Evolutionary conservation across 2,113 vertebrate genomes (phyloP).

Genomic region (Pheucticus melanocephalus): DNA sequence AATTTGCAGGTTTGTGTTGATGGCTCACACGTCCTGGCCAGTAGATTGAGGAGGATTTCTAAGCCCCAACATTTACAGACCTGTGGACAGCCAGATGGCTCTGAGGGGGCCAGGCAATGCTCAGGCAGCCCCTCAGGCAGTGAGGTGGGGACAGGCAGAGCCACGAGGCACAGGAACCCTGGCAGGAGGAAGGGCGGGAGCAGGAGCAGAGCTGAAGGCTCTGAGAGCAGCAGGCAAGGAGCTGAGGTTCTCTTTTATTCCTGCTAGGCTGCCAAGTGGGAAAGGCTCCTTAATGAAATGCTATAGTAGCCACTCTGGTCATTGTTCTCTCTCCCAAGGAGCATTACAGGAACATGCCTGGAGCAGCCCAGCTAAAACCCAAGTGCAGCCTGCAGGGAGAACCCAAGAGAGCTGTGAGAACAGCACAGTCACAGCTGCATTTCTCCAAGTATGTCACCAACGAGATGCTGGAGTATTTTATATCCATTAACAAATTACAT

Average conservation of each 20-base stretch:
- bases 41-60: not conserved
- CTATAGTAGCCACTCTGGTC: not conserved
- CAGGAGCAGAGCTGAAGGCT: not conserved
- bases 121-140: not conserved
- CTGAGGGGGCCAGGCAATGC: not conserved
- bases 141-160: not conserved
- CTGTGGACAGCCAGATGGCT: not conserved
- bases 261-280: not conserved
- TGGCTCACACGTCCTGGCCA: not conserved
- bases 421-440: not conserved
- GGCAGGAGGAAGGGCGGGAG: not conserved
- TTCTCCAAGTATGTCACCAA: not conserved
- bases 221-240: not conserved
- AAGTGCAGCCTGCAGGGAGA: not conserved
- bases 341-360: not conserved
- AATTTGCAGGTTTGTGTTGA: not conserved
- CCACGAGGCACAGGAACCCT: not conserved
- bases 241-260: not conserved
- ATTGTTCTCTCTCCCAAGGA: not conserved
- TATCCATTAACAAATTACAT: not conserved
- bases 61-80: not conserved
- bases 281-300: not conserved
- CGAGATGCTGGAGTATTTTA: not conserved
- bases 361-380: not conserved
- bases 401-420: not conserved